Conservation (phyloP, 2,113 vertebrate species). For the Chaetops frenatus region DNA sequence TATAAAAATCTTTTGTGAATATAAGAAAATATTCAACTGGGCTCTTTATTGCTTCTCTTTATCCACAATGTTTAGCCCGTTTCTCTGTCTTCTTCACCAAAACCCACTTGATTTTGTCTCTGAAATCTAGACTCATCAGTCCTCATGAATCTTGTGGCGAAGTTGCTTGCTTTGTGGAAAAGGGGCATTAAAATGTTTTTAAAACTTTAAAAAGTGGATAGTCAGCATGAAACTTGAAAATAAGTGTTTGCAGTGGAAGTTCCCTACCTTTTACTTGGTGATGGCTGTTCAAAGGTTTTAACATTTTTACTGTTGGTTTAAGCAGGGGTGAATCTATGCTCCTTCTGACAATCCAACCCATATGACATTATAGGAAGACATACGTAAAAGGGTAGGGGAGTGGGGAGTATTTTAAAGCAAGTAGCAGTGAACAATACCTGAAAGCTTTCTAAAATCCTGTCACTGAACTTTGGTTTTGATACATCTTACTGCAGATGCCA, state of each 20-base stretch:
- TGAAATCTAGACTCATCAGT: not conserved
- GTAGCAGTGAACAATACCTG: not conserved
- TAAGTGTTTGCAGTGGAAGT: not conserved
- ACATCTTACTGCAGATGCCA: not conserved
- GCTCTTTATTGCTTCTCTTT: not conserved
- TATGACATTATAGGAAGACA: not conserved
- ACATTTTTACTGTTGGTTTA: not conserved
- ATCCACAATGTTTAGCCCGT: not conserved
- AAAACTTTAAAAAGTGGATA: not conserved
- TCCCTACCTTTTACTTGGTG: not conserved
- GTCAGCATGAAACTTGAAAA: not conserved
- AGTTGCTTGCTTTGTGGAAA: not conserved
- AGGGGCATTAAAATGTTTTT: not conserved
- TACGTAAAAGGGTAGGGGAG: not conserved
- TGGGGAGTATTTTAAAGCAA: not conserved
- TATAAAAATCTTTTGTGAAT: not conserved
- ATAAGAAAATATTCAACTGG: not conserved
- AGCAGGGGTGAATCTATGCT: not conserved
- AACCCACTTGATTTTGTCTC: not conserved
- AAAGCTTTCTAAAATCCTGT: not conserved
- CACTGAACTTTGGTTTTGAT: not conserved
- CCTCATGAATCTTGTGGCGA: not conserved
- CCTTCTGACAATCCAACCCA: not conserved
- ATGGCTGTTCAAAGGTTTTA: not conserved
- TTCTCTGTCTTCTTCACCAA: not conserved